Base-by-base conservation (phyloP, 2,888 invertebrate genomes). In the Gnatocerus cornutus region DNA sequence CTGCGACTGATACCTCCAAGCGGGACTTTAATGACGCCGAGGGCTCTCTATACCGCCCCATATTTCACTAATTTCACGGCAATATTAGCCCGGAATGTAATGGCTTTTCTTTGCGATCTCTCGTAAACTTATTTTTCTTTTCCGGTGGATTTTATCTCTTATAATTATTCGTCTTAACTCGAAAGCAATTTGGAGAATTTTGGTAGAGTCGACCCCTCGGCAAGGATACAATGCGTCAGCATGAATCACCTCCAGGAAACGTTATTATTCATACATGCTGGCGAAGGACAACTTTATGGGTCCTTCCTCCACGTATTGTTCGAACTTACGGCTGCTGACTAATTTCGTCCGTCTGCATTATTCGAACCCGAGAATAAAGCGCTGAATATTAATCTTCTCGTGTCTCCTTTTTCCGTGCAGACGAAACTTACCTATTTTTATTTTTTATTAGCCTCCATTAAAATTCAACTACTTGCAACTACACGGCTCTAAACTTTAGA, bases 71-170 rank as follows among this genome's bases (percentile, higher is more conserved):
- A 79, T 79, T 79, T 79, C 76, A 75, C 75, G 75, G 77, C 74
- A 75, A 76, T 76, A 78, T 78, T 77, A 76, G 74, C 72, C 74
- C 68, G 77, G 74, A 78, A 77, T 76, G 76, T 79, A 80, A 79
- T 78, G 78, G 77, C 76, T 77, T 77, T 78, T 78, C 78, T 78
- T 77, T 73, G 71, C 75, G 52, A 77, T 77, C 77, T 75, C 76
- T 39, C 77, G 76, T 74, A 76, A 77, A 77, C 76, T 79, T 79
- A 79, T 79, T 80, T 78, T 80, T 78, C 78, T 79, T 80, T 79
- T 76, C 76, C 71, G 30, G 73, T 74, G 74, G 79, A 79, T 79
- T 75, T 73, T 78, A 80, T 80, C 80, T n/a, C n/a, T n/a, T n/a
- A n/a, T n/a, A n/a, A n/a, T n/a, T n/a, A n/a, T n/a, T n/a, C n/a